Evolutionary conservation across 2,888 invertebrate species (phyloP).

Genomic region (Lithophane ornitopus): DNA sequence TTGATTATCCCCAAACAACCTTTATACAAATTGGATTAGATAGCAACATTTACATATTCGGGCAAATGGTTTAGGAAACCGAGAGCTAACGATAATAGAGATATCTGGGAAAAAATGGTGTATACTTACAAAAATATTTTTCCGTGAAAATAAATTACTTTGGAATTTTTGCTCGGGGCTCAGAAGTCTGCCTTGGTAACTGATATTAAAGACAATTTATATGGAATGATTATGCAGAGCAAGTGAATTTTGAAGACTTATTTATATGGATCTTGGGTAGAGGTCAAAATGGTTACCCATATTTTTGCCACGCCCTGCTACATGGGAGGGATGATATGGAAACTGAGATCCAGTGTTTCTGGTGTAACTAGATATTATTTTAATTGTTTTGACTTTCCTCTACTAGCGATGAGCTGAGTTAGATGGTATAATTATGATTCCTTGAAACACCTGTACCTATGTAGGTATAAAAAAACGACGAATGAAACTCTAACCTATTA

Average conservation of each 20-base stretch:
- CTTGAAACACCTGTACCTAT: no score
- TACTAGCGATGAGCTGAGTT: no score
- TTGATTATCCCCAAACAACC: conserved; percentile 46
- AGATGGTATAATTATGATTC: no score
- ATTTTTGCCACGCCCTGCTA: conserved; percentile 2
- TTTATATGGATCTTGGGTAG: conserved; percentile 6
- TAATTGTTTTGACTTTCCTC: no score
- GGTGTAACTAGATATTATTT: neutral
- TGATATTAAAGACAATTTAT: conserved; percentile 46
- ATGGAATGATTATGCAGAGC: conserved; percentile 13
- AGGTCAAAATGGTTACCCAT: neutral
- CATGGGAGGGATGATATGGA: neutral
- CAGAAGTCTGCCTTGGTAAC: conserved; percentile 32
- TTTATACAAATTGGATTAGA: conserved; percentile 50
- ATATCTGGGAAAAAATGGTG: conserved; percentile 38
- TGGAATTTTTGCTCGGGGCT: conserved; percentile 20
- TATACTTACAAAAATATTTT: conserved; percentile 37
- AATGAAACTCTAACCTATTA: no score
- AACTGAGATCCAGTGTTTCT: neutral
- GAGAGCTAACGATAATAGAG: conserved; percentile 43
- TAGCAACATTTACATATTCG: conserved; percentile 48
- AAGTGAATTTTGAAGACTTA: conserved; percentile 38
- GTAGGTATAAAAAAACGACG: no score
- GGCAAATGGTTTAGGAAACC: conserved; percentile 27
- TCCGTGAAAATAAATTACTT: conserved; percentile 48